A percentile compares a stretch with the other conserved stretches of the same genome.
Evolutionary conservation across 1,140 invertebrate species (phyloP).

Genomic region (Apis cerana): DNA sequence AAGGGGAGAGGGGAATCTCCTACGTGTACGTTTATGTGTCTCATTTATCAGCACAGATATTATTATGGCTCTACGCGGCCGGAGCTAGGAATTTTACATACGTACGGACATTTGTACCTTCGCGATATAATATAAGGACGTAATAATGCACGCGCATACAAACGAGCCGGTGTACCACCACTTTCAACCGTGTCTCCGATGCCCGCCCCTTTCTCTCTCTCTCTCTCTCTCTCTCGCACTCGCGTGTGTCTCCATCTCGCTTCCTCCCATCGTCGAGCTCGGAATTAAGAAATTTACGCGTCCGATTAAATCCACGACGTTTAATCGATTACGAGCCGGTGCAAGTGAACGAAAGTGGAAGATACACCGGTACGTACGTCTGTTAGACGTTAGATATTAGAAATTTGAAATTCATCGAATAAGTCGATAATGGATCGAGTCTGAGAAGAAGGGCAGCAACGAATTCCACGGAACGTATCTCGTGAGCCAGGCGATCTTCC

Average conservation of each 20-base stretch:
- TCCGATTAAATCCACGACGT: conserved; percentile 12
- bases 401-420: too few species aligned
- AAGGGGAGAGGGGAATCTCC: conserved; percentile 64
- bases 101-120: conserved; percentile 79
- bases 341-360: too few species aligned
- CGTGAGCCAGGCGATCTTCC: conserved; percentile 36
- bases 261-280: not conserved
- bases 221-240: not conserved
- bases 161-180: conserved; percentile 59
- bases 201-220: not conserved
- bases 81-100: conserved; percentile 79
- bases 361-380: too few species aligned
- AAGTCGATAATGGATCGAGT: too few species aligned
- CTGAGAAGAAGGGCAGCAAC: too few species aligned
- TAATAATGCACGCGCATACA: conserved; percentile 76
- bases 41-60: conserved; percentile 80
- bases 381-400: too few species aligned
- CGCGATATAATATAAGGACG: conserved; percentile 79
- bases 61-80: conserved; percentile 77
- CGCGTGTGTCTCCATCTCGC: conserved; percentile 19
- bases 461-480: too few species aligned
- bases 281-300: conserved; percentile 26
- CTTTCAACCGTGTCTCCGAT: conserved; percentile 45
- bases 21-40: conserved; percentile 79
- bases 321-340: not conserved